Evolutionary conservation across 2,113 vertebrate genomes (phyloP).

Genomic region (Helogale parvula): DNA sequence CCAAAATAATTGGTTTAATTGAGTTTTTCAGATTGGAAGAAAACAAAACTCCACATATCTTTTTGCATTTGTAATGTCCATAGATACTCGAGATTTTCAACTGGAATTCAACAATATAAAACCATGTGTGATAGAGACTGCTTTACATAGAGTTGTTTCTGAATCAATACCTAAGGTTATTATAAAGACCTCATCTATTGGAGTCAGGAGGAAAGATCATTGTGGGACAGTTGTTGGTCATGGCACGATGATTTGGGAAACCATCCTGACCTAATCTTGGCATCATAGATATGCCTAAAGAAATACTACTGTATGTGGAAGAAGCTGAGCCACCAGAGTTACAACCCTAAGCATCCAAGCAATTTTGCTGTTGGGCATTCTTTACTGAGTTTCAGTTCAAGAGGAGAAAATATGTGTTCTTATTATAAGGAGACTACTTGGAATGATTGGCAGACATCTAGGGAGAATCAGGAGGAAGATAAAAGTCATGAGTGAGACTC

Average conservation of each 20-base stretch:
- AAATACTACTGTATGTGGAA: neutral
- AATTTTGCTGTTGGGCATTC: neutral
- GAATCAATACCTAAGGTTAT: neutral
- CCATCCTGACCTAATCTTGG: neutral
- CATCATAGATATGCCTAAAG: neutral
- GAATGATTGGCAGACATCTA: neutral
- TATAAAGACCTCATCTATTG: neutral
- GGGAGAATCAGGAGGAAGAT: neutral
- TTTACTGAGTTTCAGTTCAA: neutral
- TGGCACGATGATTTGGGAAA: neutral
- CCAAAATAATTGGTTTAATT: neutral
- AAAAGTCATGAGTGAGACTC: neutral
- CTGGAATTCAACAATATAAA: neutral
- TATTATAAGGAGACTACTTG: neutral
- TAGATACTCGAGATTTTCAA: neutral
- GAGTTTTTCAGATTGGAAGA: neutral
- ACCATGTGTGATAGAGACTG: neutral
- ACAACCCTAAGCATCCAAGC: neutral
- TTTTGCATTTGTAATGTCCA: neutral
- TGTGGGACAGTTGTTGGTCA: neutral
- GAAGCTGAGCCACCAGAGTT: neutral
- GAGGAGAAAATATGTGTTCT: neutral
- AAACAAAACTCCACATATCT: neutral
- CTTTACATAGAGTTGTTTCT: neutral
- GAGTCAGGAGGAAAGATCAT: neutral